phyloP scores from a whole-genome alignment of 1,140 invertebrate species.

The Sminthurides bifidus region DNA sequence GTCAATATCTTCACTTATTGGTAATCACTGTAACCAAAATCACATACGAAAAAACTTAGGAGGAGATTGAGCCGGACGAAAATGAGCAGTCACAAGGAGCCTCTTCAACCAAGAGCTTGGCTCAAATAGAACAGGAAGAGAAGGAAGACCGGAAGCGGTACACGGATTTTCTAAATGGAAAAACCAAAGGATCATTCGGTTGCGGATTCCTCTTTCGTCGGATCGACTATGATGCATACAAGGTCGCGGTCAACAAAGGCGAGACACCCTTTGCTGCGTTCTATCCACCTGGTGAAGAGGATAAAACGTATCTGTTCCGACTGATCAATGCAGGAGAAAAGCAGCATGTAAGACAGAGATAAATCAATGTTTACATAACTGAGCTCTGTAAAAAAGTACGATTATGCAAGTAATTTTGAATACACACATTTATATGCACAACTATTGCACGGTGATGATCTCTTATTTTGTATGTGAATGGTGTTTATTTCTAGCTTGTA shows the following conservation, averaged over 20 bases:
- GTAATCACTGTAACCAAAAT: too few species aligned
- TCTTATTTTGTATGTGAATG: background rate
- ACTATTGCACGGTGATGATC: too few species aligned
- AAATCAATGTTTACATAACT: background rate
- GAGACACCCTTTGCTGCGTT: constrained; percentile 23
- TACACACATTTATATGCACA: background rate
- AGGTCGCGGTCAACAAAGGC: constrained; percentile 10
- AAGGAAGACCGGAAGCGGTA: background rate
- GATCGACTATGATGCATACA: constrained; percentile 12
- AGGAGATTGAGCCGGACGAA: background rate
- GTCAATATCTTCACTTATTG: too few species aligned
- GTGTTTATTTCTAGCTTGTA: constrained; percentile 2
- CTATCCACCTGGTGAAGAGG: constrained; percentile 3
- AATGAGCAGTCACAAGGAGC: background rate
- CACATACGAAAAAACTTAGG: background rate
- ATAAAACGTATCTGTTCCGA: background rate
- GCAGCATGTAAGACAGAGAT: background rate
- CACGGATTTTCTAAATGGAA: background rate
- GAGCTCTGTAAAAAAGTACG: background rate
- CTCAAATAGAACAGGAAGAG: background rate
- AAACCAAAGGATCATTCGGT: constrained; percentile 3
- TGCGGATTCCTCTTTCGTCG: constrained; percentile 18
- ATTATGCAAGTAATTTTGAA: background rate
- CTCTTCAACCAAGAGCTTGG: background rate
- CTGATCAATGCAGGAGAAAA: background rate